Conservation (phyloP, 2,888 invertebrate genomes). For the Lepetodrilus schrolli region DNA sequence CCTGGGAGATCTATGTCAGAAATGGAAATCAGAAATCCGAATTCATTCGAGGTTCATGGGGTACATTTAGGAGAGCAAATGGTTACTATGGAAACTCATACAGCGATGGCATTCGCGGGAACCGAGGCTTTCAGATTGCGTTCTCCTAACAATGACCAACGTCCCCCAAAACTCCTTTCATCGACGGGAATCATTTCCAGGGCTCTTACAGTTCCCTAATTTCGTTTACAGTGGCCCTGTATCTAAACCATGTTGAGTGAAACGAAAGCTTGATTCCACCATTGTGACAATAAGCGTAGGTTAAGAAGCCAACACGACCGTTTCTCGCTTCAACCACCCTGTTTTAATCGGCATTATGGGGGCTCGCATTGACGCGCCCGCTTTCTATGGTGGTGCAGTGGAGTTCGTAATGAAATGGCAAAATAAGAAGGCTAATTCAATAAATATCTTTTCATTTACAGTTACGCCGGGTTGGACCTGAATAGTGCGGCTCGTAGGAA, state of each 20-base stretch:
- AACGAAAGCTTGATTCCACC: constrained; percentile 10
- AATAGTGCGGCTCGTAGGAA: constrained; percentile 89
- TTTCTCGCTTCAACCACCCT: not conserved
- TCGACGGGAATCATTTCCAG: not conserved
- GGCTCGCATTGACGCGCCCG: constrained; percentile 12
- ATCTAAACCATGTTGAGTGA: constrained; percentile 20
- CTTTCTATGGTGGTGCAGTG: not conserved
- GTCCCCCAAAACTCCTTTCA: not conserved
- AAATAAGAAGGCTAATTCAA: constrained; percentile 28
- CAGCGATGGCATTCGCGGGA: constrained; percentile 3
- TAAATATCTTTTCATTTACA: constrained; percentile 35
- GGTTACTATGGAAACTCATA: constrained; percentile 16
- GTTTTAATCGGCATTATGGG: not conserved
- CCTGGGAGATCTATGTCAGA: not conserved
- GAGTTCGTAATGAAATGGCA: constrained; percentile 28
- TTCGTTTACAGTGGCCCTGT: constrained; percentile 17
- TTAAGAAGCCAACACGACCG: constrained; percentile 27
- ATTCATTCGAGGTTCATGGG: not conserved
- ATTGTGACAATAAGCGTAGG: constrained; percentile 25
- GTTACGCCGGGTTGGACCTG: constrained; percentile 80
- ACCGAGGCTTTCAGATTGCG: not conserved
- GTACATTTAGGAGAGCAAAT: constrained; percentile 8
- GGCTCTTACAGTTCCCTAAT: not conserved
- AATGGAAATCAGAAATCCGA: not conserved
- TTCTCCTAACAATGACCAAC: not conserved